Conservation (phyloP, 1,140 invertebrate species). For the Tetranychus cinnabarinus region DNA sequence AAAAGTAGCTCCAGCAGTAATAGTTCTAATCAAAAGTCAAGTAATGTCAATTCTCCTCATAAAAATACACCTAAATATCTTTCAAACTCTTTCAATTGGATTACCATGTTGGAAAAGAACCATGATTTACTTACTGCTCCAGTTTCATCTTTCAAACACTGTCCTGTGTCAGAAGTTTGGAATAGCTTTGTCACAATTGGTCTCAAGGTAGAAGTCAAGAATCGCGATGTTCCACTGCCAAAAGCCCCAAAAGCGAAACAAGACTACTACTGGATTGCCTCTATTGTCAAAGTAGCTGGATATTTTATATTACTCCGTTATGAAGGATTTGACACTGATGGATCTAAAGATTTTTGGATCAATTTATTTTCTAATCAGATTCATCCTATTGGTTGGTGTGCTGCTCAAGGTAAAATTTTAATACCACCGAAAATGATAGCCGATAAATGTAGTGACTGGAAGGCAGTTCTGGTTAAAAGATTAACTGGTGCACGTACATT, state of each 20-base stretch:
- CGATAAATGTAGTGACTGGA: conserved; percentile 83
- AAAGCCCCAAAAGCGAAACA: not conserved
- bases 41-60: not conserved
- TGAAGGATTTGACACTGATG: conserved; percentile 71
- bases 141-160: conserved; percentile 69
- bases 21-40: not conserved
- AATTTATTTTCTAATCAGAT: conserved; percentile 67
- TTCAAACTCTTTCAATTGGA: conserved; percentile 32
- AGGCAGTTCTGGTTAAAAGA: conserved; percentile 68
- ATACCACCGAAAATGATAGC: conserved; percentile 62
- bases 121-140: conserved; percentile 56
- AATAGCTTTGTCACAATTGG: conserved; percentile 60
- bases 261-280: conserved; percentile 82
- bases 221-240: conserved; percentile 35
- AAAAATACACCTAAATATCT: not conserved
- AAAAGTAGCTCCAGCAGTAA: too few relatives aligned
- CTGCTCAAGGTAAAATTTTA: conserved; percentile 70
- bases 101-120: conserved; percentile 37
- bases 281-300: conserved; percentile 58
- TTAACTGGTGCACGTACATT: conserved; percentile 75
- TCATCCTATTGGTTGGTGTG: conserved; percentile 90
- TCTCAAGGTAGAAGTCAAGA: conserved; percentile 87
- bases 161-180: conserved; percentile 73
- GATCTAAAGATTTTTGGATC: conserved; percentile 70
- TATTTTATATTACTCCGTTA: conserved; percentile 79